Conservation (phyloP, 92 coral and sea anemone genomes). For the Actinernus sp. region DNA sequence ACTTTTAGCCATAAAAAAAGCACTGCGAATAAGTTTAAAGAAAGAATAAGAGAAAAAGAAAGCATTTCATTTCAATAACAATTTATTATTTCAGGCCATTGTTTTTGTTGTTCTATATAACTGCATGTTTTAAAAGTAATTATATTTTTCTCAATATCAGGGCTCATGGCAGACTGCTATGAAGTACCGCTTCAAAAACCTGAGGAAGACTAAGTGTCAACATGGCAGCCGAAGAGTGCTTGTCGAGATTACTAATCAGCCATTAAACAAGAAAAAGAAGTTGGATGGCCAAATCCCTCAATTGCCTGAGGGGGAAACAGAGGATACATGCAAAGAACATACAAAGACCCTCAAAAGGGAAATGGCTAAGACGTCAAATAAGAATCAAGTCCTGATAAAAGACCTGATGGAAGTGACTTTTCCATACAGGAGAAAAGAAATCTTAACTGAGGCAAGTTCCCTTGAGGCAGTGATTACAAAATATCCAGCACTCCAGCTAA, state of each 20-base stretch:
- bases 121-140: too few relatives aligned
- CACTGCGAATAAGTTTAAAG: too few relatives aligned
- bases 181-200: slow-evolving; percentile 18
- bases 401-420: slow-evolving; percentile 36
- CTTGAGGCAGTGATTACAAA: slow-evolving; percentile 11
- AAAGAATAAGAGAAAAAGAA: too few relatives aligned
- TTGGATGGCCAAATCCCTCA: too few relatives aligned
- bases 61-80: too few relatives aligned
- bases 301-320: slow-evolving; percentile 56
- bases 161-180: slow-evolving; percentile 18
- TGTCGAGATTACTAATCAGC: too few relatives aligned
- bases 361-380: slow-evolving; percentile 26
- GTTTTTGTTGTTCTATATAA: too few relatives aligned
- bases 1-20: too few relatives aligned
- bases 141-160: too few relatives aligned
- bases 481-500: slow-evolving; percentile 24
- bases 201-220: slow-evolving; percentile 19
- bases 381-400: slow-evolving; percentile 23
- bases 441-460: slow-evolving; percentile 10
- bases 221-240: too few relatives aligned
- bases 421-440: slow-evolving; percentile 22
- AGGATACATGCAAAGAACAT: slow-evolving; percentile 52
- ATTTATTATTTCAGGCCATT: too few relatives aligned
- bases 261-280: too few relatives aligned
- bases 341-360: slow-evolving; percentile 42